A percentile compares a stretch with the other conserved stretches of the same genome.
Conservation (phyloP, 37 sponge, comb jelly and placozoan species). For the Ephydatia muelleri region DNA sequence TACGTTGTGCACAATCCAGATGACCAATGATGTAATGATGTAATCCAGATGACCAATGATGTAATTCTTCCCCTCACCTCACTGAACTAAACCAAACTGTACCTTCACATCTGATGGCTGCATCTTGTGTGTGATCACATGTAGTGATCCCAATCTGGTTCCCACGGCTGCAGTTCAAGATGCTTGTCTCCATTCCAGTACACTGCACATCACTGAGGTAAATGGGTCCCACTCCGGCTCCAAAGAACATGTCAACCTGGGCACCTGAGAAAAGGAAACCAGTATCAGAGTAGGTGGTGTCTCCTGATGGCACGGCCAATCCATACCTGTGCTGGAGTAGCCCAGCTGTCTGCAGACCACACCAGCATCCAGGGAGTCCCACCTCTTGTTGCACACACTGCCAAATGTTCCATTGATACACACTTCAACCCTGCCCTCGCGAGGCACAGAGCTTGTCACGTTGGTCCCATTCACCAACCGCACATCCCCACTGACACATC, state of each 20-base stretch:
- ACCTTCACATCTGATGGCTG: slow-evolving; percentile 45
- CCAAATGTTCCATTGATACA: slow-evolving; percentile 8
- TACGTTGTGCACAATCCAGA: too few relatives aligned
- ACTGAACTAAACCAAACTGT: too few relatives aligned
- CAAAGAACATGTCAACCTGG: slow-evolving; percentile 3
- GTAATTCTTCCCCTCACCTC: too few relatives aligned
- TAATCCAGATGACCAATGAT: too few relatives aligned
- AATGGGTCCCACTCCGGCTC: slow-evolving; percentile 20
- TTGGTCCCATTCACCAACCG: slow-evolving; percentile 18
- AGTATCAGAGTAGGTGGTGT: not conserved
- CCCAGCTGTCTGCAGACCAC: not conserved
- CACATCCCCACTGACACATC: slow-evolving; percentile 10
- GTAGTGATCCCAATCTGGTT: not conserved
- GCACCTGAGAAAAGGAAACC: not conserved
- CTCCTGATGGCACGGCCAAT: not conserved
- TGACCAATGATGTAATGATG: too few relatives aligned
- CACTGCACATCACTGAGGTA: slow-evolving; percentile 44
- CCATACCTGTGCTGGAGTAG: not conserved
- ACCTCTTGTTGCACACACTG: not conserved
- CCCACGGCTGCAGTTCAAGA: slow-evolving; percentile 21
- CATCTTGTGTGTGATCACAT: slow-evolving; percentile 51
- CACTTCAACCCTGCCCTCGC: slow-evolving; percentile 17
- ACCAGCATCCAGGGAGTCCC: not conserved
- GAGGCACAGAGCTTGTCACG: not conserved
- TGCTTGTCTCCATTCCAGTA: slow-evolving; percentile 24